phyloP scores from a whole-genome alignment of 2,113 vertebrate species.

The Microtus oregoni region DNA sequence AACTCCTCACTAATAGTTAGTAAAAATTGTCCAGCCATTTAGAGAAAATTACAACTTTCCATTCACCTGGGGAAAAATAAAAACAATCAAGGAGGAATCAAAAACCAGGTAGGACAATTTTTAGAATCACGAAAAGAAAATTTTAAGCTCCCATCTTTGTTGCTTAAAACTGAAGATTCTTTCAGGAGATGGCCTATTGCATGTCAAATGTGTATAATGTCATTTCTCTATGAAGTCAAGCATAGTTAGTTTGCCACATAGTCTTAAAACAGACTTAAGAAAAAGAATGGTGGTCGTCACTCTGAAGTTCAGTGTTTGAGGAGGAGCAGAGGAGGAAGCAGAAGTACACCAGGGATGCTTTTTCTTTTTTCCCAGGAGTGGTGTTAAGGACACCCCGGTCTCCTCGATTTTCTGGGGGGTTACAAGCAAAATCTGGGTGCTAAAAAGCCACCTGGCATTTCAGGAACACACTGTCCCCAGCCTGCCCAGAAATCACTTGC shows the following conservation, averaged over 20 bases:
- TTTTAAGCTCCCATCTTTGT: neutral
- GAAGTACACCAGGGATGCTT: neutral
- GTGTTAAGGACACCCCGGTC: neutral
- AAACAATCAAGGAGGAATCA: neutral
- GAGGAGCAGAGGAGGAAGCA: neutral
- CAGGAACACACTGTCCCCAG: neutral
- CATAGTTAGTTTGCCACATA: neutral
- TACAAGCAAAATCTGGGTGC: neutral
- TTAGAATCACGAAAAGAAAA: neutral
- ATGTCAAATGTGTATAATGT: neutral
- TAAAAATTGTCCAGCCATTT: neutral
- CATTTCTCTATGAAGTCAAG: neutral
- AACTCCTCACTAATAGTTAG: neutral
- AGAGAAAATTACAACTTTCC: neutral
- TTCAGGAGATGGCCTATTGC: neutral
- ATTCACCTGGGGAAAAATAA: neutral
- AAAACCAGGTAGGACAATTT: neutral
- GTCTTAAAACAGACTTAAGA: neutral
- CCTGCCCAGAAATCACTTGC: neutral
- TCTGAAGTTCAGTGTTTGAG: conserved; percentile 3
- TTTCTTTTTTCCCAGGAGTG: neutral
- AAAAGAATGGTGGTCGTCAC: neutral
- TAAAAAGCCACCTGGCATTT: neutral
- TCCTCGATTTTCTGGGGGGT: neutral
- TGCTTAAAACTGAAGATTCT: neutral